phyloP scores from a whole-genome alignment of 2,113 vertebrate genomes.

The Antechinus stuartii region DNA sequence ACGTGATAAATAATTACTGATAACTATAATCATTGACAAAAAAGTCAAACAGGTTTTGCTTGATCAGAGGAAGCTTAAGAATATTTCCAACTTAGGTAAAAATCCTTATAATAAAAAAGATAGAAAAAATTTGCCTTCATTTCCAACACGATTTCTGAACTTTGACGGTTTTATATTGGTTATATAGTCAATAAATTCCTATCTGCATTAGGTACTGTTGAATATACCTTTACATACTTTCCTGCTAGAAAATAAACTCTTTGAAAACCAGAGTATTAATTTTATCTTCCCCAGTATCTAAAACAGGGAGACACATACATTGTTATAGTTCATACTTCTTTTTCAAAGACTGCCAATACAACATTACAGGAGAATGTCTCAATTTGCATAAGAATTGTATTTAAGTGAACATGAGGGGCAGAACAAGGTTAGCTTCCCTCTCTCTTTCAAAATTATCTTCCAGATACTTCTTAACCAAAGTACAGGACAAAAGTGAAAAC shows the following conservation, averaged over 20 bases:
- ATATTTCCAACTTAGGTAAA: conserved; percentile 34
- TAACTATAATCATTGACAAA: neutral
- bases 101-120: conserved; percentile 5
- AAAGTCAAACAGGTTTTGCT: conserved; percentile 20
- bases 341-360: neutral
- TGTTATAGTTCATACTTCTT: neutral
- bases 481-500: neutral
- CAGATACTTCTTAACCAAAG: neutral
- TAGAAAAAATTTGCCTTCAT: conserved; percentile 29
- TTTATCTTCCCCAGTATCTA: neutral
- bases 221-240: neutral
- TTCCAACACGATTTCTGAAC: conserved; percentile 26
- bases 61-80: neutral
- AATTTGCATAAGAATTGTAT: no score
- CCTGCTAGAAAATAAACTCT: neutral
- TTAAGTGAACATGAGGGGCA: neutral
- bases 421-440: neutral
- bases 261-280: neutral
- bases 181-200: neutral
- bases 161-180: neutral
- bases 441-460: neutral
- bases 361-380: neutral
- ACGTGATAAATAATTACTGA: conserved; percentile 13
- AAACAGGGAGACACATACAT: neutral
- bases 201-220: neutral